phyloP scores from a whole-genome alignment of 1,140 invertebrate genomes.

The Megalopta genalis region DNA sequence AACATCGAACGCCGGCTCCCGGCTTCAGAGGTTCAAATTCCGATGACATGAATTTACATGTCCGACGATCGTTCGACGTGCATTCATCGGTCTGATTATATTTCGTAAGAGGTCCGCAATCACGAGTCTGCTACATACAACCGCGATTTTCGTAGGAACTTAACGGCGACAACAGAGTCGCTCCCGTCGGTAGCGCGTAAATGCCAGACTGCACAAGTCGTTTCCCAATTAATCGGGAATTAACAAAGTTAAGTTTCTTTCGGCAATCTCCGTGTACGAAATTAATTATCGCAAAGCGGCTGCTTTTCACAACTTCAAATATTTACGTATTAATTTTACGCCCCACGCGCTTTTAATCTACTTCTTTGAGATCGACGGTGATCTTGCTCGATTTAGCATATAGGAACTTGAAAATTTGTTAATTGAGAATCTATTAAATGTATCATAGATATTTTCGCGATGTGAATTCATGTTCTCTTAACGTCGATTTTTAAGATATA shows the following conservation, averaged over 20 bases:
- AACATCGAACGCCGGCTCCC: constrained; percentile 56
- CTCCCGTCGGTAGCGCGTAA: background rate
- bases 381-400: too few relatives aligned
- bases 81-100: constrained; percentile 61
- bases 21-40: background rate
- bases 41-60: constrained; percentile 62
- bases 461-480: too few relatives aligned
- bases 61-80: constrained; percentile 65
- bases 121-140: constrained; percentile 29
- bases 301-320: too few relatives aligned
- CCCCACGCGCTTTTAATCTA: too few relatives aligned
- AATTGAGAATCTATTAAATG: too few relatives aligned
- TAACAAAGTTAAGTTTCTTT: background rate
- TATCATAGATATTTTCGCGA: too few relatives aligned
- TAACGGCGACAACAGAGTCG: constrained; percentile 29
- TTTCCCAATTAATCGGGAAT: background rate
- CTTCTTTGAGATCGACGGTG: too few relatives aligned
- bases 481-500: too few relatives aligned
- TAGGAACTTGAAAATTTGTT: too few relatives aligned
- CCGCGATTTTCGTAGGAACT: constrained; percentile 21
- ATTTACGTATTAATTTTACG: too few relatives aligned
- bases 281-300: too few relatives aligned
- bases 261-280: too few relatives aligned
- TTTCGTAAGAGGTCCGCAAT: constrained; percentile 59
- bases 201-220: background rate